These are phyloP conservation scores for Hucho hucho DNA, from an alignment of 2,113 vertebrate species.

Conservation along the genomic window DNA sequence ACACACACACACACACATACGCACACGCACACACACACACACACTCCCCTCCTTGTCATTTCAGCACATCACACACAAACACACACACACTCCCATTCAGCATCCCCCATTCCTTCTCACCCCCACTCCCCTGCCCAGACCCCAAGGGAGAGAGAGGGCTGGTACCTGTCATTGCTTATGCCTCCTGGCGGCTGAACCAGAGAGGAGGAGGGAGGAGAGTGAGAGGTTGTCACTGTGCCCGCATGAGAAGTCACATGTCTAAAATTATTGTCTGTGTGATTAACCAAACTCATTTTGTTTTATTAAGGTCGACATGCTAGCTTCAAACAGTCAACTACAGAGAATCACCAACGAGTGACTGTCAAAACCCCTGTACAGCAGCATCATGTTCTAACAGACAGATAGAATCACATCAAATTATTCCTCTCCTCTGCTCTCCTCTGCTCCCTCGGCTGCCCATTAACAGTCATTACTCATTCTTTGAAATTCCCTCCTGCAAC, in stretches of 20 bases:
- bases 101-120: conserved; percentile 9
- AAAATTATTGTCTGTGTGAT: too few relatives aligned
- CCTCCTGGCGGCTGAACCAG: conserved; percentile 65
- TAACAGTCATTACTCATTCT: conserved; percentile 64
- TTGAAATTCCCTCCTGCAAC: conserved; percentile 59
- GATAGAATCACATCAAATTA: conserved; percentile 69
- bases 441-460: conserved; percentile 67
- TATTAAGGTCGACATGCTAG: not conserved
- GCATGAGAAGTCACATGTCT: conserved; percentile 78
- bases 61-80: not conserved
- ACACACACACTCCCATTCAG: conserved; percentile 5
- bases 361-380: conserved; percentile 31
- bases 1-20: too few relatives aligned
- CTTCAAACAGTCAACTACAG: not conserved
- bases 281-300: conserved; percentile 16
- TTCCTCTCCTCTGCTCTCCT: conserved; percentile 60
- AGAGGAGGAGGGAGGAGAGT: conserved; percentile 21
- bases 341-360: conserved; percentile 31
- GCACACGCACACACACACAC: too few relatives aligned
- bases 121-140: conserved; percentile 50
- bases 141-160: conserved; percentile 64
- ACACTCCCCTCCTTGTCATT: conserved; percentile 40
- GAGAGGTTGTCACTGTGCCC: conserved; percentile 58
- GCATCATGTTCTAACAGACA: conserved; percentile 58
- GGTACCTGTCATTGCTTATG: conserved; percentile 75